Evolutionary conservation across 2,797 vertebrate species (phyloP), one percentile per base, ranked within the genome.

Genomic region (Tenualosa thibaudeaui): DNA sequence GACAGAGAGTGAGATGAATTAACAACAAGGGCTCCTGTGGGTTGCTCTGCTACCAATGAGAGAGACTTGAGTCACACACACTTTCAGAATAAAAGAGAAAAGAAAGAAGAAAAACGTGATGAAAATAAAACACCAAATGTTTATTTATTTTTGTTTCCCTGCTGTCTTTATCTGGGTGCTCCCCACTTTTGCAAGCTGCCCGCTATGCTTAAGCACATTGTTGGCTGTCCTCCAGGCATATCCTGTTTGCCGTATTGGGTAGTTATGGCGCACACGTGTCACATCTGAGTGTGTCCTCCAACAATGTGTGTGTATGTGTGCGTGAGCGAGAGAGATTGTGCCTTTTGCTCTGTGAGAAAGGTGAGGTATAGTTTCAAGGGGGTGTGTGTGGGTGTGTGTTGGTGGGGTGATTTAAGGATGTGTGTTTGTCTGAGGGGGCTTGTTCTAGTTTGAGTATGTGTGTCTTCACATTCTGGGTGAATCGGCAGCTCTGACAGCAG

Each of bases 171-270:
- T 22, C 43, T 46, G 19, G 40, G 17, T 40, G 26, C 71, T 43
- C 71, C 71, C 37, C 40, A 78, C 43, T 46, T 43, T 40, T 15
- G 37, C 68, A 7, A 40, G 37, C 17, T 78, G 37, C 71, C 71
- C 8, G 71, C 37, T 9, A 46, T 46, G 71, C 71, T 9, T 78
- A 75, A 78, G 40, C 37, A 15, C 71, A 78, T 78, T 78, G 71
- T 78, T 78, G 71, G 71, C 71, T 46, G 71, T 46, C 17, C 71
- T 78, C 71, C 71, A 78, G 71, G 19, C 71, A 43, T 78, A 2
- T 43, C 71, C 71, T 24, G 10, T 40, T 46, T 78, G 40, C 40
- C 40, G 40, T 22, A 17, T 19, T 6, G 4, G 71, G 71, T 40
- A 78, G 71, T 78, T 46, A 46, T 46, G 40, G 40, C 40, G 8